phyloP scores from a whole-genome alignment of 2,113 vertebrate genomes.

The Cervus canadensis region DNA sequence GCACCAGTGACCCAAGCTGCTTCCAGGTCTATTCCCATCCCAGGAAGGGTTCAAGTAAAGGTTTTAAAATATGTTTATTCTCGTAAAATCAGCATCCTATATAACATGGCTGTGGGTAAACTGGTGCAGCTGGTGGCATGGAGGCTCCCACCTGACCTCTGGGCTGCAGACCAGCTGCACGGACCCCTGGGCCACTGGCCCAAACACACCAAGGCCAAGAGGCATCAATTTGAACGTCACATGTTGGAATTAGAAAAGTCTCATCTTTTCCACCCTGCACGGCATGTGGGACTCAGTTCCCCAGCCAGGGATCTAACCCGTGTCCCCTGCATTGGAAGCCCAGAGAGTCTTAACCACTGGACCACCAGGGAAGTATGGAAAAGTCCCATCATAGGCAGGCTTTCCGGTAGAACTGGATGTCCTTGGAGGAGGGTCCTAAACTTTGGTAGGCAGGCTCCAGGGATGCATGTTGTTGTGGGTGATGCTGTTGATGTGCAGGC shows the following conservation, averaged over 20 bases:
- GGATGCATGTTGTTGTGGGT: constrained; percentile 75
- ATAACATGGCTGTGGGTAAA: background rate
- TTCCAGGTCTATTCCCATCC: background rate
- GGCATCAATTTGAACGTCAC: background rate
- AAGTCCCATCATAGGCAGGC: background rate
- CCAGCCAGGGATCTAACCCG: background rate
- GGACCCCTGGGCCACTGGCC: background rate
- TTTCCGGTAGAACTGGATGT: background rate
- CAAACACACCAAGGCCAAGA: background rate
- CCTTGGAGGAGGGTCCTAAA: background rate
- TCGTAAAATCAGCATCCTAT: constrained; percentile 2
- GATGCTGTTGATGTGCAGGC: constrained; percentile 85
- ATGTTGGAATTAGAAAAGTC: background rate
- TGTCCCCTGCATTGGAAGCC: background rate
- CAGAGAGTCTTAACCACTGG: background rate
- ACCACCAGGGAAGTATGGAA: background rate
- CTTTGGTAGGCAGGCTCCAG: constrained; percentile 24
- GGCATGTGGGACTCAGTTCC: background rate
- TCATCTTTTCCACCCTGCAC: background rate
- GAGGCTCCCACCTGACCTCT: background rate
- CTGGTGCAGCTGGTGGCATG: background rate
- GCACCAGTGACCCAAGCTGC: background rate
- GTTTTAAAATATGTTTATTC: background rate
- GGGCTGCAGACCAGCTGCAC: background rate
- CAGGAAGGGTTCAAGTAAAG: constrained; percentile 8